Percentiles rank a stretch among this genome's conserved stretches.
Evolutionary conservation across 37 sponge, comb jelly and placozoan genomes (phyloP).

Genomic region (Eunapius fragilis): DNA sequence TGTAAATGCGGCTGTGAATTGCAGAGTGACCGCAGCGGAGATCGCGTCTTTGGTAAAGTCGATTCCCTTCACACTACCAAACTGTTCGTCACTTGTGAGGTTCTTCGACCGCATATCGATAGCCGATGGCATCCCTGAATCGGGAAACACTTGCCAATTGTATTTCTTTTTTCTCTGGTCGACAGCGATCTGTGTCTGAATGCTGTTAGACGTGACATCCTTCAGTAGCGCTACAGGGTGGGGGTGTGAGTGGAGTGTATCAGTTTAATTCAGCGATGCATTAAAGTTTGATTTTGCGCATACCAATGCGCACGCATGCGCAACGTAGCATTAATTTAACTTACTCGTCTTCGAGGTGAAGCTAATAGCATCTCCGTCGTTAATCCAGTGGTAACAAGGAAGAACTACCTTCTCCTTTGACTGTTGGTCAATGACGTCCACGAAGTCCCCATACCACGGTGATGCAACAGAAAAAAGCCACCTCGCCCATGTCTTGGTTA

Average conservation of each 20-base stretch:
- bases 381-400: conserved; percentile 58
- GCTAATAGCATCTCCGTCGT: not conserved
- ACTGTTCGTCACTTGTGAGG: conserved; percentile 37
- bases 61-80: conserved; percentile 12
- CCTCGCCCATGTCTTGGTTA: conserved; percentile 27
- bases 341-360: conserved; percentile 28
- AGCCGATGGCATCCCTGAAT: conserved; percentile 4
- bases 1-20: not conserved
- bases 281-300: too few relatives aligned
- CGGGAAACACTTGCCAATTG: conserved; percentile 25
- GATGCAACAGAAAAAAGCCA: not conserved
- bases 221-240: conserved; percentile 9
- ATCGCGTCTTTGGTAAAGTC: conserved; percentile 12
- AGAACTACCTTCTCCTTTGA: not conserved
- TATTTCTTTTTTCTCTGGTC: conserved; percentile 1
- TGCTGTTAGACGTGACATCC: conserved; percentile 2
- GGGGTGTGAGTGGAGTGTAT: too few relatives aligned
- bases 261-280: too few relatives aligned
- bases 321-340: not conserved
- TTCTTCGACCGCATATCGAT: not conserved
- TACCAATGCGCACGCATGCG: too few relatives aligned
- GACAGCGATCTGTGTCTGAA: conserved; percentile 2
- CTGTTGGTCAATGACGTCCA: conserved; percentile 3
- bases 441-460: conserved; percentile 36
- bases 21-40: not conserved